Percentiles rank a stretch among this genome's conserved stretches.
phyloP scores from a whole-genome alignment of 2,888 invertebrate species.

The Melinaea menophilus region DNA sequence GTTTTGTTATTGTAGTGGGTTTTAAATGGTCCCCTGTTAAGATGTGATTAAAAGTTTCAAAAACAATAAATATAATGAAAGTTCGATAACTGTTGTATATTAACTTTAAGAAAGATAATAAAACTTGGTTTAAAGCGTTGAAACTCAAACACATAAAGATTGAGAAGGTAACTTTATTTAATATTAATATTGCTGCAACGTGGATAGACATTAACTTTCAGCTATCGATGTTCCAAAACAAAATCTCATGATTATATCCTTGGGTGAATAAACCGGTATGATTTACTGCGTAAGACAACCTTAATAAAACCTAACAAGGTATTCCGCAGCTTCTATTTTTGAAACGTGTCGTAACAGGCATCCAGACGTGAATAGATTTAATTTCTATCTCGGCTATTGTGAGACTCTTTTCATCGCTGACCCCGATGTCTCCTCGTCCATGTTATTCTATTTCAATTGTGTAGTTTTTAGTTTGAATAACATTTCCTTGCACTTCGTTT shows the following conservation, averaged over 20 bases:
- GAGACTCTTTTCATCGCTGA: constrained; percentile 8
- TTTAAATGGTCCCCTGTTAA: neutral
- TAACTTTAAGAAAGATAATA: neutral
- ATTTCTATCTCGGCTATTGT: constrained; percentile 4
- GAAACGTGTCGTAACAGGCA: constrained; percentile 2
- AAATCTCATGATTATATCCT: too few species aligned
- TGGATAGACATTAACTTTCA: too few species aligned
- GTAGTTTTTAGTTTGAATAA: too few species aligned
- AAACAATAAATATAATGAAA: neutral
- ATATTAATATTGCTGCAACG: too few species aligned
- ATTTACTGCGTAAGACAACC: too few species aligned
- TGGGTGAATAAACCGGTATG: too few species aligned
- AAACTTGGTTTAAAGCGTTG: neutral
- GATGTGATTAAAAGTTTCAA: neutral
- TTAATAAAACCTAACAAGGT: too few species aligned
- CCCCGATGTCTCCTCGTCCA: constrained; percentile 7
- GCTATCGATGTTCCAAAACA: too few species aligned
- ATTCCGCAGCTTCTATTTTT: neutral
- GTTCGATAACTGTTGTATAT: neutral
- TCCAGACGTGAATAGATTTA: constrained; percentile 5
- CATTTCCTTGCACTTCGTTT: too few species aligned
- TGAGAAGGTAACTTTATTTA: neutral
- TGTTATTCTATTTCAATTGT: too few species aligned
- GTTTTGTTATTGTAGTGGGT: too few species aligned
- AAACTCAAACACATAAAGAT: constrained; percentile 1